These are phyloP conservation scores for Cheilinus undulatus DNA, from an alignment of 2,113 vertebrate species.

Conservation along the genomic window DNA sequence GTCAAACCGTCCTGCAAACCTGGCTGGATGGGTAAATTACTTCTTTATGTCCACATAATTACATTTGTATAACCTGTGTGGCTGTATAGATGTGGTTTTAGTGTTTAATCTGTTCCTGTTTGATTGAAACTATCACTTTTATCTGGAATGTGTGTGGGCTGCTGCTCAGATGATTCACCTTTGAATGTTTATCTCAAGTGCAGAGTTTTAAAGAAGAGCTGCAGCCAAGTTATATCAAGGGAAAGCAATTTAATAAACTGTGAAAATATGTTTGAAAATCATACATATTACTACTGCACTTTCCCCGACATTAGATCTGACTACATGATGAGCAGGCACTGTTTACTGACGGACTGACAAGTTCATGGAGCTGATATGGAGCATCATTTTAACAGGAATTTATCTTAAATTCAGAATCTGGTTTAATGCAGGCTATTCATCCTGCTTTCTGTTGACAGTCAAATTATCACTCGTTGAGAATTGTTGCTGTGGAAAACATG, in stretches of 20 bases:
- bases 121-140: conserved; percentile 23
- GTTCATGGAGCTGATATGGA: background rate
- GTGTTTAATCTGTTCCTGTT: conserved; percentile 15
- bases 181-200: conserved; percentile 34
- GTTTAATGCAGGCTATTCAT: background rate
- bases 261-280: conserved; percentile 22
- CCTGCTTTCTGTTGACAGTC: no score
- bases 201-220: conserved; percentile 34
- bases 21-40: conserved; percentile 85
- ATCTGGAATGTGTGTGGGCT: conserved; percentile 48
- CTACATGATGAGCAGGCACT: background rate
- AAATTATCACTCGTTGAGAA: no score
- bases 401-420: background rate
- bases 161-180: conserved; percentile 55
- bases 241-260: conserved; percentile 21
- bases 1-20: conserved; percentile 99
- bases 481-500: no score
- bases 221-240: conserved; percentile 30
- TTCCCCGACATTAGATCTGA: background rate
- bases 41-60: conserved; percentile 7
- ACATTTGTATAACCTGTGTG: background rate
- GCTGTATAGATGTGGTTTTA: conserved; percentile 3
- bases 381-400: background rate
- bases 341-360: background rate
- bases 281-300: background rate